Percentiles rank a stretch among this genome's conserved stretches.
phyloP scores from a whole-genome alignment of 2,113 vertebrate species.

The Ginglymostoma cirratum region DNA sequence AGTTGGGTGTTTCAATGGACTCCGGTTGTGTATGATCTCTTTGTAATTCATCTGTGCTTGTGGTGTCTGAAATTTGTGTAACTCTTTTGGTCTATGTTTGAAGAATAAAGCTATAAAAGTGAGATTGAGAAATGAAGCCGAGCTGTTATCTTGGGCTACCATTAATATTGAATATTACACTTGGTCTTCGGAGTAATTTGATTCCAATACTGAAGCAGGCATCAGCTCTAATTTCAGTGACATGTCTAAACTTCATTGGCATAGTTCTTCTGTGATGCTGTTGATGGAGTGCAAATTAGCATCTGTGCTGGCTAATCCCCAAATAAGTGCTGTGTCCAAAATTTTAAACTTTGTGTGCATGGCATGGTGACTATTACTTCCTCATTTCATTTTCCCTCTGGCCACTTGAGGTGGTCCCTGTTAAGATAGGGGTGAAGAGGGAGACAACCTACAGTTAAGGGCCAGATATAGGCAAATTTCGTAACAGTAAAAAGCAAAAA shows the following conservation, averaged over 20 bases:
- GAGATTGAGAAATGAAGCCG: neutral
- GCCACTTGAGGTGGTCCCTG: neutral
- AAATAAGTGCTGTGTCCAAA: neutral
- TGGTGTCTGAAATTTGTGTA: neutral
- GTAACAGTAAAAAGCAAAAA: neutral
- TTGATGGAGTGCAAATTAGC: neutral
- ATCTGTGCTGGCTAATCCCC: neutral
- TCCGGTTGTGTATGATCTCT: neutral
- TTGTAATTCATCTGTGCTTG: neutral
- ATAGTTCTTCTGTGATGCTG: neutral
- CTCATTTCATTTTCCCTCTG: neutral
- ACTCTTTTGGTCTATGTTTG: neutral
- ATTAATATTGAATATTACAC: constrained; percentile 11
- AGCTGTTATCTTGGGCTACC: neutral
- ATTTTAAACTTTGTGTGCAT: neutral
- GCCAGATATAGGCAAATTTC: neutral
- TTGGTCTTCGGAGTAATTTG: neutral
- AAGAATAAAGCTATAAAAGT: neutral
- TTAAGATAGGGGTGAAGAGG: no score
- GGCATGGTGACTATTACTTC: neutral
- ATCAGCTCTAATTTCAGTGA: neutral
- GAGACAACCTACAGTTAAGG: no score
- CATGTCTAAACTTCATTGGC: neutral
- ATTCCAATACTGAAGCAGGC: neutral
- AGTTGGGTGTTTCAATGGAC: neutral